phyloP scores from a whole-genome alignment of 2,888 invertebrate genomes.

The Anaspis maculata region DNA sequence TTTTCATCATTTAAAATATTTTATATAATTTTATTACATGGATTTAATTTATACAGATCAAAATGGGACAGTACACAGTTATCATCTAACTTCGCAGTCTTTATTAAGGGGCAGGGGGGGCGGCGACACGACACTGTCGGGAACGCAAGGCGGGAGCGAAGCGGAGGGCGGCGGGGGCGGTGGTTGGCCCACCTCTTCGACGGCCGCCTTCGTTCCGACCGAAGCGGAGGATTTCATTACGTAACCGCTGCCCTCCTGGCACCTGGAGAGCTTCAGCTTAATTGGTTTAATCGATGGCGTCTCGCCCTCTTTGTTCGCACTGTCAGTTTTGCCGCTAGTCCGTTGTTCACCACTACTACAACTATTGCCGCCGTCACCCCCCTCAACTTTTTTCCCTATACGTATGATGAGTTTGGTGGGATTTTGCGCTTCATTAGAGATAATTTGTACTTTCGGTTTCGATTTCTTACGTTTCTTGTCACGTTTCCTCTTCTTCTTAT shows the following conservation, averaged over 20 bases:
- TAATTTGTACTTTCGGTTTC: conserved; percentile 46
- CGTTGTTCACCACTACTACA: conserved; percentile 17
- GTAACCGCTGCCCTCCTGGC: conserved; percentile 66
- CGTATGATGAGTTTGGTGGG: conserved; percentile 72
- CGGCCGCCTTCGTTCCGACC: conserved; percentile 32
- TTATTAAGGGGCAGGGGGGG: conserved; percentile 59
- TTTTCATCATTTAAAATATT: conserved; percentile 3
- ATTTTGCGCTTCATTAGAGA: conserved; percentile 47
- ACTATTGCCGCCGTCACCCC: conserved; percentile 23
- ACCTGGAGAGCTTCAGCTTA: conserved; percentile 74
- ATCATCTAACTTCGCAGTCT: conserved; percentile 87
- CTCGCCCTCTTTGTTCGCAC: conserved; percentile 17
- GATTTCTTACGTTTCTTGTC: conserved; percentile 47
- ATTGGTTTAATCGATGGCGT: conserved; percentile 57
- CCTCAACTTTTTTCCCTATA: conserved; percentile 50
- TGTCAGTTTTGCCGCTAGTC: conserved; percentile 33
- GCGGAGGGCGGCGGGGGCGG: conserved; percentile 30
- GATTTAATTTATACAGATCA: conserved; percentile 18
- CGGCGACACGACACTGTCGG: too few relatives aligned
- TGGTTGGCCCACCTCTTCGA: conserved; percentile 30
- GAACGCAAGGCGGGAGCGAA: conserved; percentile 21
- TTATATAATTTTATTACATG: conserved; percentile 10
- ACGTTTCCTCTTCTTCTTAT: conserved; percentile 43
- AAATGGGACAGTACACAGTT: conserved; percentile 38
- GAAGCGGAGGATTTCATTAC: conserved; percentile 46